These are phyloP conservation scores for Phalacrocorax aristotelis DNA, from an alignment of 2,113 vertebrate genomes.

Conservation along the genomic window DNA sequence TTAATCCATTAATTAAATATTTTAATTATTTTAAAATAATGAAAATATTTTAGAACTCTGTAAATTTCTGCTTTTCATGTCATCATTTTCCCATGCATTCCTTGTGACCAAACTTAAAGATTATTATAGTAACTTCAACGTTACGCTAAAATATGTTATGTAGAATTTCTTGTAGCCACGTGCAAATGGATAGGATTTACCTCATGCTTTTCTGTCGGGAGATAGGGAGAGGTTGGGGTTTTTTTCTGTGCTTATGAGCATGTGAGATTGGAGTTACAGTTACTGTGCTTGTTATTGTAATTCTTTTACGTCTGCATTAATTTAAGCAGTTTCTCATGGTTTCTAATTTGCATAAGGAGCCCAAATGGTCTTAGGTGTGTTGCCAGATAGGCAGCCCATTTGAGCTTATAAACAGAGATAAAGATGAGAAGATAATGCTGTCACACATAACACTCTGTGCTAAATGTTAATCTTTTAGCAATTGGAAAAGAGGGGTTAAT, in stretches of 20 bases:
- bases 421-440: neutral
- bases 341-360: neutral
- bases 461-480: neutral
- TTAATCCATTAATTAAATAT: neutral
- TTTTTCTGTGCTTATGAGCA: neutral
- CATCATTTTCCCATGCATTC: neutral
- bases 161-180: neutral
- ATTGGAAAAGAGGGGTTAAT: neutral
- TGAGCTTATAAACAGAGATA: neutral
- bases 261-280: neutral
- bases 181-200: neutral
- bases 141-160: fast-evolving
- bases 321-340: neutral
- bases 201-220: neutral
- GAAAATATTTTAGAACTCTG: neutral
- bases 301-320: neutral
- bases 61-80: neutral
- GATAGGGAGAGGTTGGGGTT: fast-evolving
- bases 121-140: neutral
- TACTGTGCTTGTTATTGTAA: no score
- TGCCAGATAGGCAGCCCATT: neutral
- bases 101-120: neutral
- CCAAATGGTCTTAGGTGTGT: neutral
- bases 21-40: neutral
- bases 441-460: neutral